Evolutionary conservation across 1,140 invertebrate genomes (phyloP).

Genomic region (Fopius arisanus): DNA sequence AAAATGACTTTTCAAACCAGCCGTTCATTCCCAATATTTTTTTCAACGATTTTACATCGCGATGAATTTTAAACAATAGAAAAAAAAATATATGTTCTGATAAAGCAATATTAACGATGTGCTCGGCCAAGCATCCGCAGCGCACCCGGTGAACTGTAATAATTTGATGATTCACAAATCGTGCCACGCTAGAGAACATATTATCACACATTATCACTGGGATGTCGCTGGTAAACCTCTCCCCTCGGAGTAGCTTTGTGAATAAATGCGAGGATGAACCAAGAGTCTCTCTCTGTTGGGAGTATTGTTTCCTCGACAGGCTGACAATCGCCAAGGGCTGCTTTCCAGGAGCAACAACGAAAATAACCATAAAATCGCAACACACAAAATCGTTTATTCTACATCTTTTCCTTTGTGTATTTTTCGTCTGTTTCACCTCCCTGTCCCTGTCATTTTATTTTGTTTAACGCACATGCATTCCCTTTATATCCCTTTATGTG

Average conservation of each 20-base stretch:
- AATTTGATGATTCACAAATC: constrained; percentile 31
- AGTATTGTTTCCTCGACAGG: background rate
- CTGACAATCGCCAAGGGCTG: constrained; percentile 2
- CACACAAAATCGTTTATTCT: constrained; percentile 13
- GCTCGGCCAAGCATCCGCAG: constrained; percentile 22
- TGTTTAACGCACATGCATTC: background rate
- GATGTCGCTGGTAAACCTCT: background rate
- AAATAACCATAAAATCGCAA: background rate
- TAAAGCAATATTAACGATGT: constrained; percentile 31
- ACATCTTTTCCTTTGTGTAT: background rate
- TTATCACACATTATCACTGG: constrained; percentile 23
- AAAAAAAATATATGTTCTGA: background rate
- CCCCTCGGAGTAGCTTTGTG: background rate
- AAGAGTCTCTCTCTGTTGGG: background rate
- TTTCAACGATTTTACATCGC: background rate
- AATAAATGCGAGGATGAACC: background rate
- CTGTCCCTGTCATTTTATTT: constrained; percentile 12
- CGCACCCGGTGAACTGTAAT: constrained; percentile 18
- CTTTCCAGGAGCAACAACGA: background rate
- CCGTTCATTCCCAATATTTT: background rate
- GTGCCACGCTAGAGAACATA: constrained; percentile 13
- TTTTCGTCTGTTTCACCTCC: constrained; percentile 13
- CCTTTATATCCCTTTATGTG: constrained; percentile 3
- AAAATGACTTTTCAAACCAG: background rate
- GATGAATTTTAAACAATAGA: background rate